Conservation (phyloP, 2,888 invertebrate species). For the Arenicola marina region DNA sequence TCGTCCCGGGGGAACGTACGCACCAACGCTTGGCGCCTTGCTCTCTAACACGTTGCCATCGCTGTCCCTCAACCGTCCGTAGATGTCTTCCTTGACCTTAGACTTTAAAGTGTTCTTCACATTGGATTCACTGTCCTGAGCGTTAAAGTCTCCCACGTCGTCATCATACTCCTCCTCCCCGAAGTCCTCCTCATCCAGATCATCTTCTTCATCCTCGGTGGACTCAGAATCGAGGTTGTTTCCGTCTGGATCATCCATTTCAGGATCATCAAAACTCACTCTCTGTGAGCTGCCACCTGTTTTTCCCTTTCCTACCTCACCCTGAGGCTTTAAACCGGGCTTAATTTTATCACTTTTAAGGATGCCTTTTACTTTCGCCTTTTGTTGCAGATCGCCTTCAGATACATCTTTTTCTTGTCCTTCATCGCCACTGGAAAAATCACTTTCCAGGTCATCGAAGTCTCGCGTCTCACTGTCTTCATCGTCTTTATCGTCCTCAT, state of each 20-base stretch:
- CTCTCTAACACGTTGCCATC: constrained; percentile 72
- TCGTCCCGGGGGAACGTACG: constrained; percentile 84
- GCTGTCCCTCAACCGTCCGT: constrained; percentile 81
- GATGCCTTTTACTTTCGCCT: no score
- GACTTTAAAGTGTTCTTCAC: neutral
- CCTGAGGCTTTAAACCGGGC: no score
- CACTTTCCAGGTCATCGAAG: no score
- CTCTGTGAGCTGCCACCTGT: no score
- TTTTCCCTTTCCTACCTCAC: no score
- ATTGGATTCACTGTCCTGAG: constrained; percentile 8
- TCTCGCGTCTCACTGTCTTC: no score
- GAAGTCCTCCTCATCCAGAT: constrained; percentile 6
- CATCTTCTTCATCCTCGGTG: neutral
- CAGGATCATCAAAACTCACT: no score
- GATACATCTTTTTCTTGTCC: no score
- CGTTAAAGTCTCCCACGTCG: constrained; percentile 7
- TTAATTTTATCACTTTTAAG: no score
- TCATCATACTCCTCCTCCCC: constrained; percentile 5
- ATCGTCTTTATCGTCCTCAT: no score
- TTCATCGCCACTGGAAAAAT: no score
- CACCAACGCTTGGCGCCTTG: constrained; percentile 57
- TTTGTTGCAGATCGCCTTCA: no score
- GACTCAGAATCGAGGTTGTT: neutral
- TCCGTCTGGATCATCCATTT: neutral
- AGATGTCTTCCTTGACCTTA: constrained; percentile 78